phyloP scores from a whole-genome alignment of 2,113 vertebrate genomes.

The Setophaga kirtlandii region DNA sequence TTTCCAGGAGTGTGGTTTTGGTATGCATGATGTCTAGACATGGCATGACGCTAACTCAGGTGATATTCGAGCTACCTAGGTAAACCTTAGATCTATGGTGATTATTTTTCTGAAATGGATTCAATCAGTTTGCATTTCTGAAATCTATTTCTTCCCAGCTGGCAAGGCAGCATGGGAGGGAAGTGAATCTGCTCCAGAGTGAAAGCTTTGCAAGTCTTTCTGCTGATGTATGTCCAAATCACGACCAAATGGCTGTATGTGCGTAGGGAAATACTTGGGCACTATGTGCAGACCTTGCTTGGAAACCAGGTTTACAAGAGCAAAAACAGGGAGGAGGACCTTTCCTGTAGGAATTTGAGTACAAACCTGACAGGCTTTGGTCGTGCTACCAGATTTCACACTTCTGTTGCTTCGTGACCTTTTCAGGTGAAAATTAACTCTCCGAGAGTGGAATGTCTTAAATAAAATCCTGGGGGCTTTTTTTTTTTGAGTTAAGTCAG shows the following conservation, averaged over 20 bases:
- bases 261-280: background rate
- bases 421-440: background rate
- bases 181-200: background rate
- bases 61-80: background rate
- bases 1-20: background rate
- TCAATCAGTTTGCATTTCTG: background rate
- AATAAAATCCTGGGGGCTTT: background rate
- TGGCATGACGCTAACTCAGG: background rate
- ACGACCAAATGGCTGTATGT: background rate
- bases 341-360: background rate
- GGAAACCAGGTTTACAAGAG: background rate
- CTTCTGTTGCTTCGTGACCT: background rate
- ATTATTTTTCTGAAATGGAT: background rate
- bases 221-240: rapidly evolving
- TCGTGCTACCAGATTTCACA: background rate
- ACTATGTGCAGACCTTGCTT: background rate
- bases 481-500: background rate
- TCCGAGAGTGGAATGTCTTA: background rate
- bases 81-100: background rate
- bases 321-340: background rate
- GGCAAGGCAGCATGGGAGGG: rapidly evolving
- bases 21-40: background rate
- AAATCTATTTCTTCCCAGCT: background rate
- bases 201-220: background rate
- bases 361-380: background rate